A percentile compares a stretch with the other conserved stretches of the same genome.
These are phyloP conservation scores for Dusona sp. DNA, from an alignment of 2,888 invertebrate species.

Conservation along the genomic window DNA sequence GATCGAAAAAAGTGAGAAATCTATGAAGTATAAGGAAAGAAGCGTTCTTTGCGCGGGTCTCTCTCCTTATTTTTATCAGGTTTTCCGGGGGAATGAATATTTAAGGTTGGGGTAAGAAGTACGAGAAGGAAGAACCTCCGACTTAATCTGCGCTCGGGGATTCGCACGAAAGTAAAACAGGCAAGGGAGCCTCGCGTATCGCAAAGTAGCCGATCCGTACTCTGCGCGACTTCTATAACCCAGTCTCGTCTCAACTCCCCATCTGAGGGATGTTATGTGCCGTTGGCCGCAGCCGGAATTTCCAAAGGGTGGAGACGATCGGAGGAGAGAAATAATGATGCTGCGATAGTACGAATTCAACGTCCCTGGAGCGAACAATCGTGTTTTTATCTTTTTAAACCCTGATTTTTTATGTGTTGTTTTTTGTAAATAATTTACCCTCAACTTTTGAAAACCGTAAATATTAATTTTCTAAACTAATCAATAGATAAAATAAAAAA, in stretches of 20 bases:
- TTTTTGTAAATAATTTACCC: not conserved
- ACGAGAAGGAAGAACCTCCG: conserved; percentile 78
- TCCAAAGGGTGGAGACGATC: conserved; percentile 80
- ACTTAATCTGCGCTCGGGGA: conserved; percentile 88
- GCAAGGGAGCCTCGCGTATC: conserved; percentile 58
- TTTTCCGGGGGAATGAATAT: conserved; percentile 86
- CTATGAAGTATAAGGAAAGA: conserved; percentile 86
- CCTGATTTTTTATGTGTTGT: conserved; percentile 3
- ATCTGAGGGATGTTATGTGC: conserved; percentile 57
- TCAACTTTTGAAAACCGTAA: not conserved
- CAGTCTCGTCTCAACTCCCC: conserved; percentile 49
- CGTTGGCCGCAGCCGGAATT: conserved; percentile 65
- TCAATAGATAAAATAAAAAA: not conserved
- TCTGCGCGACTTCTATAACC: conserved; percentile 38
- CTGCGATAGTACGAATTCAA: conserved; percentile 32
- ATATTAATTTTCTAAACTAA: not conserved
- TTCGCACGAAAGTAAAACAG: conserved; percentile 76
- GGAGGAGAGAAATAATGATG: conserved; percentile 51
- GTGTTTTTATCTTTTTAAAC: not conserved
- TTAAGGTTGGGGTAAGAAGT: conserved; percentile 82
- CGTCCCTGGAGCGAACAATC: conserved; percentile 36
- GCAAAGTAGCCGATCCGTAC: conserved; percentile 67
- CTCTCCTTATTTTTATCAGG: conserved; percentile 88
- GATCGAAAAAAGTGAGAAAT: conserved; percentile 57
- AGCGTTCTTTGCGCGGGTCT: conserved; percentile 20